phyloP scores from a whole-genome alignment of 2,888 invertebrate species.

The Brenthis daphne region DNA sequence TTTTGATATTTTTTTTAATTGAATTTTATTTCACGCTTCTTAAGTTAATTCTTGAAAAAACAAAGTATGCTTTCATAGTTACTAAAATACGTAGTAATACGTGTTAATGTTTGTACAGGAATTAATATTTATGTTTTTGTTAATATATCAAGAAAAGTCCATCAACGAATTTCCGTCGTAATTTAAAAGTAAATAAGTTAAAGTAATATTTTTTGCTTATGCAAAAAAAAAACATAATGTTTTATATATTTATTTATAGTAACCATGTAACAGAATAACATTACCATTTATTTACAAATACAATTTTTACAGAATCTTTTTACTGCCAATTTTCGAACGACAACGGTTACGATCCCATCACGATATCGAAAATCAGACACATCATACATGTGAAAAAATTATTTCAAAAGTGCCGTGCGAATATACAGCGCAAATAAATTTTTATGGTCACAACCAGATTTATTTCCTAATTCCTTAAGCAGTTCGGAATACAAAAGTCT shows the following conservation, averaged over 20 bases:
- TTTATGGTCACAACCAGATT: slow-evolving; percentile 34
- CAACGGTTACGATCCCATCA: slow-evolving; percentile 20
- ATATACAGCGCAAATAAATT: slow-evolving; percentile 32
- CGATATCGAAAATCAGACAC: slow-evolving; percentile 26
- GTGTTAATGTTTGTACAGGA: too few relatives aligned
- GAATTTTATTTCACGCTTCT: not conserved
- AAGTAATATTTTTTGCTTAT: not conserved
- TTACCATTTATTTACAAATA: slow-evolving; percentile 1
- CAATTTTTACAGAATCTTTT: slow-evolving; percentile 12
- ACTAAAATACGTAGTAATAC: too few relatives aligned
- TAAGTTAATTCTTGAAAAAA: not conserved
- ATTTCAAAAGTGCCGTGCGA: slow-evolving; percentile 20
- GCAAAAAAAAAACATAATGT: slow-evolving; percentile 1
- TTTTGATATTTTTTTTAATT: not conserved
- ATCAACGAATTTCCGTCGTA: too few relatives aligned
- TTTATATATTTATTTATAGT: slow-evolving; percentile 4
- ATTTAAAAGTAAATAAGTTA: not conserved
- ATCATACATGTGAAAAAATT: slow-evolving; percentile 14
- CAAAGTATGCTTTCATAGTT: not conserved
- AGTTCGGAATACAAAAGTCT: slow-evolving; percentile 36
- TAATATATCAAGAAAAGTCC: not conserved
- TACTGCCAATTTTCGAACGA: slow-evolving; percentile 21
- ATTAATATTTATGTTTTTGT: not conserved
- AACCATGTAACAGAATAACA: slow-evolving; percentile 1
- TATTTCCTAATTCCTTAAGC: slow-evolving; percentile 40